Base-by-base conservation (phyloP, 37 sponge, comb jelly and placozoan genomes). In the Spongilla lacustris region DNA sequence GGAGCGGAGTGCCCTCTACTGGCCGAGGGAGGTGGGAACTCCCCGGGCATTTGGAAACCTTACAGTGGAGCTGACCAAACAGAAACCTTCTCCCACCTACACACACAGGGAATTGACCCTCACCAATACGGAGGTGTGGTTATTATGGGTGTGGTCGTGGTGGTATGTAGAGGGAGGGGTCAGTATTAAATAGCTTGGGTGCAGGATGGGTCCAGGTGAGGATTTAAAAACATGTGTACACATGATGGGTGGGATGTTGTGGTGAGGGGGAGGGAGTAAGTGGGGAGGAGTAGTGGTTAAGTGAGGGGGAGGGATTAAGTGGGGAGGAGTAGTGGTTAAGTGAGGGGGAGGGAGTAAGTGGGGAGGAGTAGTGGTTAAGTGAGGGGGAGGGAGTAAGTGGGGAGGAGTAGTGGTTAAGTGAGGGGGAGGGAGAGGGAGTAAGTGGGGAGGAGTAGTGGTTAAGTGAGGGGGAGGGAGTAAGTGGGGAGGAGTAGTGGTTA, bases 1-100 rank as follows among this genome's bases (percentile, higher is more conserved):
- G 85, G 95, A 89, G 70, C 73, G 89, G 50, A 78, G 95, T 86
- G 80, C 77, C 25, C 79, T 66, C 49, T 92, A 92, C 58, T 95
- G 96, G 96, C 87, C 96, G 0, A 72, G 33, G 1, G 83, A 78
- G 4, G 69, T 72, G 13, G 66, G 38, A 21, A 36, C 58, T 46
- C 67, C 67, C 33, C 30, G 48, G 25, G 11, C 25, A 24, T 90
- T 27, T 84, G 94, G 85, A 34, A 71, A 84, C 73, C 32, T 79
- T 38, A 32, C 77, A 8, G 85, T 94, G 30, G 91, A 94, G 88
- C 76, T 88, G 26, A 66, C 82, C 27, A 80, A 81, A 69, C 87
- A 83, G 48, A 78, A 88, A 1, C 77, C 81, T 73, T 85, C 90
- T 0, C 68, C 37, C 23, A 69, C 41, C 46, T 94, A 94, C 80